Base-by-base conservation (phyloP, 2,797 vertebrate species). In the Tympanoctomys barrerae region DNA sequence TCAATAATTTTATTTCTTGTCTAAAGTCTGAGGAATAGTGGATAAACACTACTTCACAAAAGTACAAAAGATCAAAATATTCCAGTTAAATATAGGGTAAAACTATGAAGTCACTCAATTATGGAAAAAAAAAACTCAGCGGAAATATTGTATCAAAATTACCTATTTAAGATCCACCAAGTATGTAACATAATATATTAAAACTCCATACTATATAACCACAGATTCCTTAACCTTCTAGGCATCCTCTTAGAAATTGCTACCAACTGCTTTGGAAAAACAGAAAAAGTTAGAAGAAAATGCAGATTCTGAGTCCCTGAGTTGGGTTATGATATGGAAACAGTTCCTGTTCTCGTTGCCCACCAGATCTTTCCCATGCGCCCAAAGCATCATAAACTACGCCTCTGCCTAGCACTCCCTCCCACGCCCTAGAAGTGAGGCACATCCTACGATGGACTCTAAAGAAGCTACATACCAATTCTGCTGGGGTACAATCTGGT, bases 391-490 rank as follows among this genome's bases (percentile, higher is more conserved):
- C 66, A 36, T 5, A 8, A 95, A 87, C 70, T 94, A 68, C 0
- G 83, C 83, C n/a, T 83, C 79, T 54, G 39, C 31, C 62, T 62
- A 79, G 13, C 21, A 31, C 42, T 73, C 46, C 42, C n/a, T 22
- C 90, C 10, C 73, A 89, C 28, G 77, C 80, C 82, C 22, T 75
- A 75, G 86, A 84, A 68, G 33, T 62, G 42, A 11, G 57, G 12
- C 33, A 54, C 87, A 70, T 24, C 24, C 78, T 89, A 64, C 90
- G 73, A 52, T 36, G 77, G 31, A 79, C 84, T 87, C 79, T 86
- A 86, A 92, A 92, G 62, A 91, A 97, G 46, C n/a, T 95, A 99
- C 99, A 97, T 99, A 99, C 99, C 97, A 98, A 96, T 97, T 99
- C 99, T 90, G 98, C 96, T 87, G 98, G 28, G 1, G 98, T 96